phyloP scores from a whole-genome alignment of 1,140 invertebrate genomes.

The Subanguina moxae region DNA sequence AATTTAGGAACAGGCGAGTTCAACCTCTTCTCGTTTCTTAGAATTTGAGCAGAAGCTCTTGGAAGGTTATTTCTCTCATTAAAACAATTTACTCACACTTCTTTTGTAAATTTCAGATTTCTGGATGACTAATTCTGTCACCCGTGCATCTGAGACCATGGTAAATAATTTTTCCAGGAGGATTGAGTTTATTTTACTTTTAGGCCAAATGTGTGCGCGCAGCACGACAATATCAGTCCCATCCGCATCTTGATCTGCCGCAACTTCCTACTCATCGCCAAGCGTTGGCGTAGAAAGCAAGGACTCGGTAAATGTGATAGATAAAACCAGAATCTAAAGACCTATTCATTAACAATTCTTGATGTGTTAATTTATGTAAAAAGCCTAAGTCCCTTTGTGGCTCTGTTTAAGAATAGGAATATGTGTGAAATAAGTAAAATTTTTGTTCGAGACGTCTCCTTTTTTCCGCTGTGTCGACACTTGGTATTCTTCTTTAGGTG shows the following conservation, averaged over 20 bases:
- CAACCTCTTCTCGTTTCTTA: neutral
- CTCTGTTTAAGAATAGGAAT: too few species aligned
- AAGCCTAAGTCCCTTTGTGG: too few species aligned
- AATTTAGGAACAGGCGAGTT: neutral
- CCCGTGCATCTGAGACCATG: conserved; percentile 94
- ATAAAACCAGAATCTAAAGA: too few species aligned
- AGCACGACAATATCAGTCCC: conserved; percentile 60
- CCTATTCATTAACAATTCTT: too few species aligned
- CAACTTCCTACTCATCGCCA: neutral
- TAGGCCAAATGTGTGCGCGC: conserved; percentile 90
- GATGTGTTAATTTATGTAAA: too few species aligned
- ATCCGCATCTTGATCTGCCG: conserved; percentile 25
- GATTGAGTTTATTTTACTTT: too few species aligned
- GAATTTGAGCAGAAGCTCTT: neutral
- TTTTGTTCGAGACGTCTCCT: too few species aligned
- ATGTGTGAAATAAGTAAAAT: too few species aligned
- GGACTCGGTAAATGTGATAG: too few species aligned
- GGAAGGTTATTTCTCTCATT: conserved; percentile 11
- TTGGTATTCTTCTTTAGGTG: too few species aligned
- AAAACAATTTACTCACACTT: conserved; percentile 59
- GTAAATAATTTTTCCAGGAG: conserved; percentile 54
- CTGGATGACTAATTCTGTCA: conserved; percentile 95
- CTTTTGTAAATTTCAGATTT: conserved; percentile 82
- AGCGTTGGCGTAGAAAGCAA: neutral
- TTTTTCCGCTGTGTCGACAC: too few species aligned